Percentiles rank a stretch among this genome's conserved stretches.
Conservation (phyloP, 2,113 vertebrate species). For the Addax nasomaculatus region DNA sequence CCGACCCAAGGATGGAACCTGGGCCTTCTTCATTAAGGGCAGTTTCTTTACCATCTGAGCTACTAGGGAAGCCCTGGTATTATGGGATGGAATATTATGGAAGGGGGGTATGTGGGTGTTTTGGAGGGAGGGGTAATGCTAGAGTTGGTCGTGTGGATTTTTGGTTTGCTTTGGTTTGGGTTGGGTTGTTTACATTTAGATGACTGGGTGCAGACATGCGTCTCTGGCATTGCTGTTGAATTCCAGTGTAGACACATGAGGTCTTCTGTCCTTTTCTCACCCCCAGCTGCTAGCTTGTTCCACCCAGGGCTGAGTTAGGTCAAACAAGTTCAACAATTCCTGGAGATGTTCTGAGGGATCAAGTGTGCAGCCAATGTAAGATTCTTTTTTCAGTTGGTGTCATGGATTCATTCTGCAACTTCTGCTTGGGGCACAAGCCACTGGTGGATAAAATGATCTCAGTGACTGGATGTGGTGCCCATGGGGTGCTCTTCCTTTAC, state of each 20-base stretch:
- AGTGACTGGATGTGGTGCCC: neutral
- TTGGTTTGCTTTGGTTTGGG: neutral
- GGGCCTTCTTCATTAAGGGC: neutral
- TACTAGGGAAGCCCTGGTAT: neutral
- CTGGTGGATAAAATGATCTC: neutral
- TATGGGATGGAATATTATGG: neutral
- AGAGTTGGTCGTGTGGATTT: neutral
- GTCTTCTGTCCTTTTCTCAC: neutral
- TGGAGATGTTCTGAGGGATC: neutral
- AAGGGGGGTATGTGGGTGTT: neutral
- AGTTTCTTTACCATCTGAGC: neutral
- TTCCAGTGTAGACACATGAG: neutral
- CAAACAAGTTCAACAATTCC: neutral
- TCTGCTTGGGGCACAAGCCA: neutral
- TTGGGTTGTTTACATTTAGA: neutral
- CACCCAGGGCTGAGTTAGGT: neutral
- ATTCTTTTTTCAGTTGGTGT: neutral
- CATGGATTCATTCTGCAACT: neutral
- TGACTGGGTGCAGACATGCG: rapidly evolving
- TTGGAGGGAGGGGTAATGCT: neutral
- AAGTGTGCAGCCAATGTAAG: neutral
- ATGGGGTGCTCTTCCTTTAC: rapidly evolving
- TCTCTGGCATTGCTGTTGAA: neutral
- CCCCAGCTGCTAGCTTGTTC: neutral
- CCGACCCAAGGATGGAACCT: neutral